Percentiles rank a stretch among this genome's conserved stretches.
phyloP scores from a whole-genome alignment of 2,888 invertebrate species.

The Rhingia campestris region DNA sequence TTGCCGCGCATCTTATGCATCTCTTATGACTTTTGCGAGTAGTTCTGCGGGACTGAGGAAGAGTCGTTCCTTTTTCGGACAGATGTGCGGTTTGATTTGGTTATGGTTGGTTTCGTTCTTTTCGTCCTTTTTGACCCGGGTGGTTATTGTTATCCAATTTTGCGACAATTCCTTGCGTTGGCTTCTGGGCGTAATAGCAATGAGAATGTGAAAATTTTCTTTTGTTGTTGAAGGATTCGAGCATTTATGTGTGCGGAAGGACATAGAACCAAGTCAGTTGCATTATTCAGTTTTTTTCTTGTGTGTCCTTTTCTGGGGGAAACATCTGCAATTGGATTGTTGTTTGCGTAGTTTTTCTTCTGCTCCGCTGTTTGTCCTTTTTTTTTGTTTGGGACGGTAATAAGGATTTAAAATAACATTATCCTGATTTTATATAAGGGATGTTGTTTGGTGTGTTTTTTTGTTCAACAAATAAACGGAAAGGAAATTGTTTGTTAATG shows the following conservation, averaged over 20 bases:
- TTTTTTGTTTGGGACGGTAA: conserved; percentile 49
- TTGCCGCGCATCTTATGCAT: conserved; percentile 29
- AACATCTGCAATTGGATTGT: conserved; percentile 70
- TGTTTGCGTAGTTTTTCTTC: conserved; percentile 39
- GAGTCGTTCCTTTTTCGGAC: conserved; percentile 37
- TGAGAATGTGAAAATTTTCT: conserved; percentile 40
- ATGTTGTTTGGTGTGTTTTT: background rate
- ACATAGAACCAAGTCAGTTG: conserved; percentile 58
- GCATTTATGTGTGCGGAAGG: conserved; percentile 43
- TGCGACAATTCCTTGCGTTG: conserved; percentile 57
- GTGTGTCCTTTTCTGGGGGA: conserved; percentile 7
- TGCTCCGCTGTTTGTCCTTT: conserved; percentile 12
- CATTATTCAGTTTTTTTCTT: conserved; percentile 39
- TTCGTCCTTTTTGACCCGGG: background rate
- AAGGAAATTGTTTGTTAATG: conserved; percentile 68
- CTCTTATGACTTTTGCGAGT: conserved; percentile 14
- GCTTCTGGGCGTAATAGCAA: conserved; percentile 45
- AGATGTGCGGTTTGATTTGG: conserved; percentile 71
- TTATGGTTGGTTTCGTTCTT: conserved; percentile 35
- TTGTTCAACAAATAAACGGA: conserved; percentile 52
- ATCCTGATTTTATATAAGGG: conserved; percentile 36
- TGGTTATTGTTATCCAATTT: conserved; percentile 68
- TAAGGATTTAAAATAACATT: conserved; percentile 46
- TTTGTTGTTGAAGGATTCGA: background rate
- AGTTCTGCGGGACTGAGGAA: no score